A percentile compares a stretch with the other conserved stretches of the same genome.
phyloP scores from a whole-genome alignment of 2,888 invertebrate species.

The Hoplodrina ambigua region DNA sequence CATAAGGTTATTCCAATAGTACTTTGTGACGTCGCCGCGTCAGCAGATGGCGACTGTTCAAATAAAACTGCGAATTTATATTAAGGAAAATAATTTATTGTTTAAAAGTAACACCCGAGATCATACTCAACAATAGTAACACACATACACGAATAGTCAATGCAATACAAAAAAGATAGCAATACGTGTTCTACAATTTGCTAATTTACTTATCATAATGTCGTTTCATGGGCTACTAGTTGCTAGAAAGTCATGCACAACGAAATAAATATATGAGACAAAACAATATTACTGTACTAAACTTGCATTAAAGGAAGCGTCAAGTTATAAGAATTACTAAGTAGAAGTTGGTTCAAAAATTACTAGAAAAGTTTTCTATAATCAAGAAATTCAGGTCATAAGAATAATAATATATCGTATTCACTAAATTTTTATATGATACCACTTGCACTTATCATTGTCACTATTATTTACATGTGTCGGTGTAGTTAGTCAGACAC shows the following conservation, averaged over 20 bases:
- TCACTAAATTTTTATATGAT: slow-evolving; percentile 33
- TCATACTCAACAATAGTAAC: slow-evolving; percentile 82
- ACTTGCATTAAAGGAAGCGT: slow-evolving; percentile 26
- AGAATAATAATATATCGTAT: slow-evolving; percentile 40
- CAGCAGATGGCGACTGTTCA: slow-evolving; percentile 17
- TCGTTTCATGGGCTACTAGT: slow-evolving; percentile 65
- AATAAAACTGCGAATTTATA: slow-evolving; percentile 53
- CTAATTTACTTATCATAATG: slow-evolving; percentile 52
- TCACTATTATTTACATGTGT: slow-evolving; percentile 56
- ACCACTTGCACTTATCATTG: slow-evolving; percentile 56
- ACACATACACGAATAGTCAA: slow-evolving; percentile 62
- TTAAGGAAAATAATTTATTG: slow-evolving; percentile 83
- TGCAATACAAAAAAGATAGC: slow-evolving; percentile 52
- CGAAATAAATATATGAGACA: slow-evolving; percentile 78
- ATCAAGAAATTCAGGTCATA: slow-evolving; percentile 44
- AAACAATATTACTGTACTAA: slow-evolving; percentile 67
- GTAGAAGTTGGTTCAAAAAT: slow-evolving; percentile 27
- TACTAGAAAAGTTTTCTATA: slow-evolving; percentile 38
- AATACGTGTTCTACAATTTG: slow-evolving; percentile 45
- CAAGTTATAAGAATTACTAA: slow-evolving; percentile 35
- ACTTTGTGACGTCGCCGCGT: slow-evolving; percentile 22
- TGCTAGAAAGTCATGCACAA: slow-evolving; percentile 72
- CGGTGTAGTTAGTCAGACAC: slow-evolving; percentile 20
- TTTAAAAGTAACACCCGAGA: slow-evolving; percentile 80
- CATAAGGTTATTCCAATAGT: slow-evolving; percentile 26